Evolutionary conservation across 2,888 invertebrate species (phyloP).

Genomic region (Gibbula magus): DNA sequence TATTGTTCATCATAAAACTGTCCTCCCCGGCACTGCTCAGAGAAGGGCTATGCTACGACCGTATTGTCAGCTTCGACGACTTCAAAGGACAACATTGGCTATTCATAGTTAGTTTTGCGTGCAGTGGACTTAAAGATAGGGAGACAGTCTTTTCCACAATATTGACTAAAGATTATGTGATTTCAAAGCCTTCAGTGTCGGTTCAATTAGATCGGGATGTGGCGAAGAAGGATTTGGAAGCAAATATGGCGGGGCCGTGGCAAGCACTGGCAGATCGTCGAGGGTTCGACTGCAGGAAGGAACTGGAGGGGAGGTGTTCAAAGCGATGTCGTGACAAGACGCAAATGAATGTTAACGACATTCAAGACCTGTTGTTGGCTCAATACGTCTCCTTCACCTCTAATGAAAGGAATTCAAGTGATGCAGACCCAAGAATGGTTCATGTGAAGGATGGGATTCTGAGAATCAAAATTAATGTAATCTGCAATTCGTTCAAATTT

Average conservation of each 20-base stretch:
- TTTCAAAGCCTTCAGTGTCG: constrained; percentile 16
- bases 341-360: not conserved
- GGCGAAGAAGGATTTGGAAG: not conserved
- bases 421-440: no score
- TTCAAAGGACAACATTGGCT: not conserved
- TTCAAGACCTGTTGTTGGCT: not conserved
- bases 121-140: constrained; percentile 1
- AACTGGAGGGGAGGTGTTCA: not conserved
- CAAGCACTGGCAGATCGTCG: not conserved
- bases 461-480: no score
- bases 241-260: not conserved
- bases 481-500: no score
- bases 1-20: constrained; percentile 13
- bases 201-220: constrained; percentile 7
- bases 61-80: not conserved
- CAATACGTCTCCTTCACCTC: not conserved
- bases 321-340: not conserved
- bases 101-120: constrained; percentile 17
- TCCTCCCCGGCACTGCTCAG: not conserved
- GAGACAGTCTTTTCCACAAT: constrained; percentile 4
- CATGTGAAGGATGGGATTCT: no score
- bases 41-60: not conserved
- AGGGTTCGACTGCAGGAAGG: not conserved
- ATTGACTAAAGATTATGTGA: constrained; percentile 24
- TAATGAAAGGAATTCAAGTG: no score